These are phyloP conservation scores for Mizuhopecten yessoensis DNA, from an alignment of 1,140 invertebrate species.

Conservation along the genomic window DNA sequence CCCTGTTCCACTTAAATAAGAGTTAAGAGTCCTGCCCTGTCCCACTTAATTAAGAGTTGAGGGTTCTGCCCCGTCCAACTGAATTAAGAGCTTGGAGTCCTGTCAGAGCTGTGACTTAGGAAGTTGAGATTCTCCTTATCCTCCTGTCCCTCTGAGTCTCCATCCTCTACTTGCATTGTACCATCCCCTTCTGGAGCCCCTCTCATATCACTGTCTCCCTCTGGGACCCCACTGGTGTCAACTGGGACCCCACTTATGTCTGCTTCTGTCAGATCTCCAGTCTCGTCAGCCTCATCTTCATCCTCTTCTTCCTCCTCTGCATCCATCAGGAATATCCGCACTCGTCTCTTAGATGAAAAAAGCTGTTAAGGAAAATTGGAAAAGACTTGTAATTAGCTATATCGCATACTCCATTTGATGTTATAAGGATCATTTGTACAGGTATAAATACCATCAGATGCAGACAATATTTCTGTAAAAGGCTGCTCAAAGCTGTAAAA, in stretches of 20 bases:
- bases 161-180: slow-evolving; percentile 64
- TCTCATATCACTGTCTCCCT: slow-evolving; percentile 62
- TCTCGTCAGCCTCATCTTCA: slow-evolving; percentile 87
- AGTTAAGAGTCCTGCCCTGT: background rate
- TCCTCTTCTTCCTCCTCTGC: slow-evolving; percentile 92
- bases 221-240: too few relatives aligned
- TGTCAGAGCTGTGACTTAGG: background rate
- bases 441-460: too few relatives aligned
- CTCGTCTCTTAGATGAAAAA: slow-evolving; percentile 90
- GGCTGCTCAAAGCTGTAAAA: too few relatives aligned
- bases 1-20: too few relatives aligned
- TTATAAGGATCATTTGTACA: too few relatives aligned
- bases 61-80: background rate
- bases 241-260: slow-evolving; percentile 59
- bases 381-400: too few relatives aligned
- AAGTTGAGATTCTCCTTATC: slow-evolving; percentile 84
- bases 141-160: slow-evolving; percentile 66
- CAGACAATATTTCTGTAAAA: too few relatives aligned
- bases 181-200: slow-evolving; percentile 60
- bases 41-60: background rate
- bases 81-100: background rate
- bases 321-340: slow-evolving; percentile 95
- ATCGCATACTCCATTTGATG: too few relatives aligned
- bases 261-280: slow-evolving; percentile 62
- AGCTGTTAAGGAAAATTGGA: slow-evolving; percentile 81